Evolutionary conservation across 2,888 invertebrate genomes (phyloP).

Genomic region (Exephanes ischioxanthus): DNA sequence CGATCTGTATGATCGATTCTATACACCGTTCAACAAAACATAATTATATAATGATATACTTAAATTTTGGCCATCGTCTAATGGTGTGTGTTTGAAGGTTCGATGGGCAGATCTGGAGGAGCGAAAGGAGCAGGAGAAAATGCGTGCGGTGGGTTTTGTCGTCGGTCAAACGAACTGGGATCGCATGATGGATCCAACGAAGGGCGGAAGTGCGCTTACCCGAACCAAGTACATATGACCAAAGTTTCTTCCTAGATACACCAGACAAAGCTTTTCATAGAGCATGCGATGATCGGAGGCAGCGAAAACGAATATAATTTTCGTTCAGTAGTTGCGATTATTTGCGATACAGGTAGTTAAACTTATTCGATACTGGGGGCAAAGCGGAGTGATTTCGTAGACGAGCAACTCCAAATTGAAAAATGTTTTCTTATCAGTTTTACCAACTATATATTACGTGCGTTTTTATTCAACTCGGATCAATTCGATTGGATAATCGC

Average conservation of each 20-base stretch:
- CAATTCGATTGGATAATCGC: not conserved
- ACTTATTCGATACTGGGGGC: not conserved
- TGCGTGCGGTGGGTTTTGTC: slow-evolving; percentile 98
- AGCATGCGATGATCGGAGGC: slow-evolving; percentile 51
- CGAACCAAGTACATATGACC: slow-evolving; percentile 95
- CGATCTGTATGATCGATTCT: not conserved
- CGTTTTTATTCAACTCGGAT: not conserved
- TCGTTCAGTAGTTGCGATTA: slow-evolving; percentile 25
- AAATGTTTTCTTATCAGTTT: not conserved
- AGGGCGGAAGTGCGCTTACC: slow-evolving; percentile 95
- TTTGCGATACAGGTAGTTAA: not conserved
- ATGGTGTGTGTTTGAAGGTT: slow-evolving; percentile 88
- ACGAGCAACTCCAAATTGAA: not conserved
- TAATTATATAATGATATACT: not conserved
- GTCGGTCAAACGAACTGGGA: slow-evolving; percentile 99
- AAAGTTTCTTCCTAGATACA: slow-evolving; percentile 67
- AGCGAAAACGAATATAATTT: slow-evolving; percentile 36
- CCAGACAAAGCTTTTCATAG: slow-evolving; percentile 66
- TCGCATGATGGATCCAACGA: slow-evolving; percentile 96
- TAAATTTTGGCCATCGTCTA: not conserved
- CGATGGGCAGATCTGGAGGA: slow-evolving; percentile 99
- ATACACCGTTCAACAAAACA: not conserved
- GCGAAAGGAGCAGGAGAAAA: slow-evolving; percentile 94
- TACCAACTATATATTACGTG: not conserved
- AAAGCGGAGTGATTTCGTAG: not conserved